Conservation (phyloP, 2,113 vertebrate species). For the Muntiacus muntjak region DNA sequence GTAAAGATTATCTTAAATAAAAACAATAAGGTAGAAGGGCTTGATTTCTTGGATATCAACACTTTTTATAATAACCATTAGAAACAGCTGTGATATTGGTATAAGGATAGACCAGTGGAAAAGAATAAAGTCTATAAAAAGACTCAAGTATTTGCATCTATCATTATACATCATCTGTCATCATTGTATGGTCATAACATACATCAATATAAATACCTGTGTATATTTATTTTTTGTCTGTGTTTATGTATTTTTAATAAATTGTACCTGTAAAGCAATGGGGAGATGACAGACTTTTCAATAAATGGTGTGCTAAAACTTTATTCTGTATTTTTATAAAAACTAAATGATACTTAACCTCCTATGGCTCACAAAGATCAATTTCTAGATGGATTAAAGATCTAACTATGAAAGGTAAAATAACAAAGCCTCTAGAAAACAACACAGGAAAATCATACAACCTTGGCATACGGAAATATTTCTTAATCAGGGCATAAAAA, state of each 20-base stretch:
- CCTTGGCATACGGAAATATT: background rate
- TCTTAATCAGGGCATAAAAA: background rate
- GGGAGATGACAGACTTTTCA: background rate
- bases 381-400: background rate
- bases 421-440: background rate
- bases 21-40: background rate
- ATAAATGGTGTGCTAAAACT: background rate
- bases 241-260: background rate
- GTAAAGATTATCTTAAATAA: background rate
- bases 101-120: background rate
- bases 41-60: background rate
- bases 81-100: background rate
- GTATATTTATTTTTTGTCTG: background rate
- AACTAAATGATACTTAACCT: background rate
- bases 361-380: background rate
- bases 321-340: background rate
- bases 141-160: background rate
- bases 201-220: background rate
- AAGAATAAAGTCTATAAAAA: background rate
- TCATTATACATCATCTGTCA: background rate
- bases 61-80: background rate
- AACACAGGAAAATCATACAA: background rate
- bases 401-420: constrained; percentile 1
- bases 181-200: background rate
- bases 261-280: background rate